These are phyloP conservation scores for Quadroppia sp. DNA, from an alignment of 2,888 invertebrate genomes.

Conservation along the genomic window DNA sequence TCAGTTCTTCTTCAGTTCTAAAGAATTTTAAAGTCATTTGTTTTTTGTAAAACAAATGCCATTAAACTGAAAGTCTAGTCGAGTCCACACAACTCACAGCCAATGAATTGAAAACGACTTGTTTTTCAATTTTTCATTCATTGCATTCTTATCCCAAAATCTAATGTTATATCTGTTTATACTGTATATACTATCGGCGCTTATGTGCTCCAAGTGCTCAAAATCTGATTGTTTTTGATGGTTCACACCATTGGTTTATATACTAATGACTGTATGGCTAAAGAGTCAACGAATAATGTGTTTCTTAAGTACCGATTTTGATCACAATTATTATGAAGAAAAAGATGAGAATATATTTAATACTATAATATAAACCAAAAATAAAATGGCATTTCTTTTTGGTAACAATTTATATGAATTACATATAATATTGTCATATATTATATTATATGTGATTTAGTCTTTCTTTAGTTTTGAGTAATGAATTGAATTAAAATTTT, in stretches of 20 bases:
- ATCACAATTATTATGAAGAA: background rate
- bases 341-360: background rate
- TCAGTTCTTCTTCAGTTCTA: too few relatives aligned
- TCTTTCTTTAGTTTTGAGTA: background rate
- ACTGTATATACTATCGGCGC: background rate
- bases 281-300: background rate
- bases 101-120: background rate
- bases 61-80: too few relatives aligned
- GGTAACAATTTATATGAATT: too few relatives aligned
- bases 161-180: background rate
- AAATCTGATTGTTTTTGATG: background rate
- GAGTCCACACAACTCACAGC: background rate
- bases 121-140: background rate
- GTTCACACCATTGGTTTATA: constrained; percentile 6
- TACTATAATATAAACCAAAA: background rate
- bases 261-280: background rate
- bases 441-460: too few relatives aligned
- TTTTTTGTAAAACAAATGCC: too few relatives aligned
- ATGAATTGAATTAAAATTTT: background rate
- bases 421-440: too few relatives aligned
- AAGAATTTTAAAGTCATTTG: too few relatives aligned
- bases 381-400: too few relatives aligned
- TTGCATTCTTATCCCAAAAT: background rate
- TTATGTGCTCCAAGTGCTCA: background rate
- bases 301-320: background rate